A percentile compares a stretch with the other conserved stretches of the same genome.
phyloP scores from a whole-genome alignment of 2,113 vertebrate genomes.

The Cyprinodon variegatus region DNA sequence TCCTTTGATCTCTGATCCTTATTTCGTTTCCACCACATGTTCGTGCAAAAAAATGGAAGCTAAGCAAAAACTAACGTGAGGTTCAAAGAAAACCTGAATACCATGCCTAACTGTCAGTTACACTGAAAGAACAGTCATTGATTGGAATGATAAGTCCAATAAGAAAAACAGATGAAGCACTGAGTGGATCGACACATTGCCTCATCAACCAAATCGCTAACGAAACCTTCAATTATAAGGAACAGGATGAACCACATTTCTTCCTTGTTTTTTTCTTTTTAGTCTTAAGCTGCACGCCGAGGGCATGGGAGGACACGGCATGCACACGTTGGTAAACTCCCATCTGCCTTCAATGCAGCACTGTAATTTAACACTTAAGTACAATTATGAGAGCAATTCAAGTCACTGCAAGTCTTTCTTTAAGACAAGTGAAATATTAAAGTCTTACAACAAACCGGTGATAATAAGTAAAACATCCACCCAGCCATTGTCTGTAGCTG shows the following conservation, averaged over 20 bases:
- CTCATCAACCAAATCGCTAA: background rate
- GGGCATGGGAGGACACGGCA: slow-evolving; percentile 23
- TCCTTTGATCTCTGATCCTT: background rate
- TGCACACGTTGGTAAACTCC: slow-evolving; percentile 9
- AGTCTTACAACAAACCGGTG: no score
- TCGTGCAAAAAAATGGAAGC: background rate
- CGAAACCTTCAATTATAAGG: background rate
- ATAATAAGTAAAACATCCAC: no score
- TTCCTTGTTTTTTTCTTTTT: background rate
- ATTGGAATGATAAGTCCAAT: background rate
- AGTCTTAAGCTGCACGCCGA: background rate
- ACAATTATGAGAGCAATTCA: background rate
- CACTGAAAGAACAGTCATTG: background rate
- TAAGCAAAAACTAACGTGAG: background rate
- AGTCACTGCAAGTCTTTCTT: background rate
- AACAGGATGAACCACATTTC: slow-evolving; percentile 34
- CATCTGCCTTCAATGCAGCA: background rate
- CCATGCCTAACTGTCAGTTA: background rate
- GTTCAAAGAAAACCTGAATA: background rate
- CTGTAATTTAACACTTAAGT: background rate
- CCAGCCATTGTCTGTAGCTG: no score
- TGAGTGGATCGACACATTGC: background rate
- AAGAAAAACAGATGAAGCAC: background rate
- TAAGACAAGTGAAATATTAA: background rate
- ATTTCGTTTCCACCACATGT: background rate